phyloP scores from a whole-genome alignment of 2,888 invertebrate species.

The Macropis europaea region DNA sequence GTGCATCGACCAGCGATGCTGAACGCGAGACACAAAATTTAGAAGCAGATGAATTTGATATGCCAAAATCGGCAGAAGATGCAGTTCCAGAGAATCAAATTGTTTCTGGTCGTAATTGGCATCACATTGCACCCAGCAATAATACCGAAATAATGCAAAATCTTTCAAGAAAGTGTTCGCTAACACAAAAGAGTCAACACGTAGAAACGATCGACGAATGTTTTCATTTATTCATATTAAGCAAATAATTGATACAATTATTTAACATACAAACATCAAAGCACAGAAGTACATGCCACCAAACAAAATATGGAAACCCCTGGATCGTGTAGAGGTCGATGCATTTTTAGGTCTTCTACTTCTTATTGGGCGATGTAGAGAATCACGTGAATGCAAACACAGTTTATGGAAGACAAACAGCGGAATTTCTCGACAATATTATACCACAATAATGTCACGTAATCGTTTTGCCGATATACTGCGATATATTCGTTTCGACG shows the following conservation, averaged over 20 bases:
- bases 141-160: too few relatives aligned
- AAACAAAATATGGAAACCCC: background rate
- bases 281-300: background rate
- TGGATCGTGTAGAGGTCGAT: conserved; percentile 2
- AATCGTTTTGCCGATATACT: conserved; percentile 16
- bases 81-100: background rate
- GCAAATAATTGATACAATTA: background rate
- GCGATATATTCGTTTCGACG: conserved; percentile 3
- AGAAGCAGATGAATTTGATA: background rate
- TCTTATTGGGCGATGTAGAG: background rate
- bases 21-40: background rate
- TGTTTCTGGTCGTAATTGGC: background rate
- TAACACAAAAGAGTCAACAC: background rate
- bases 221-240: background rate
- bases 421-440: background rate
- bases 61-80: background rate
- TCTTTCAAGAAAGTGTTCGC: background rate
- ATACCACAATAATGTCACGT: background rate
- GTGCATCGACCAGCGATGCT: conserved; percentile 2
- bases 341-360: conserved; percentile 6
- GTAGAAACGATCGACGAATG: background rate
- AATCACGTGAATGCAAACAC: background rate
- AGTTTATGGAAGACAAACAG: background rate
- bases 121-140: background rate
- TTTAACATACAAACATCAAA: background rate